Evolutionary conservation across 2,888 invertebrate species (phyloP), one percentile per base, ranked within the genome.

Genomic region (Catocala nupta): DNA sequence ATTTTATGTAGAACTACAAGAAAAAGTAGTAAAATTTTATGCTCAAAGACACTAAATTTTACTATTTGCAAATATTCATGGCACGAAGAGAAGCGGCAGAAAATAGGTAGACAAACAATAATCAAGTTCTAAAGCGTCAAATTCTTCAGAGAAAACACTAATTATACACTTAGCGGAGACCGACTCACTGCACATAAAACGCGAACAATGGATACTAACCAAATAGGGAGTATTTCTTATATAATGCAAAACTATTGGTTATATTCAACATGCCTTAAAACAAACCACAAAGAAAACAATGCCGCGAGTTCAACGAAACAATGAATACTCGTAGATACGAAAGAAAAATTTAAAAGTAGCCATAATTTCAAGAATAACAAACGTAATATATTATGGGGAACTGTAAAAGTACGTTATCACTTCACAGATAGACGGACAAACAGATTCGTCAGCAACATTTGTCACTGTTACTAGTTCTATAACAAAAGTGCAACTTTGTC

Each of bases 401-500:
- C 76, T 73, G 71, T 73, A 75, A 77, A 81, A 83, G 75, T 83
- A 73, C 82, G 82, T 85, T 87, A 88, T 88, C 86, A 82, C 73
- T 78, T 61, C 68, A 77, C 75, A 77, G 82, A 85, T 78, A 81
- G 78, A 85, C 72, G 76, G 73, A 83, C 80, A 82, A 83, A 81
- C 81, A 81, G 77, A 86, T 83, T 82, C 81, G 77, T 79, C 78
- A 76, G 80, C 78, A 79, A 86, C 87, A 89, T 91, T 90, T 87
- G 86, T 87, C 86, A 88, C 83, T 75, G 81, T 71, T 75, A 81
- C 78, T 81, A 75, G 80, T 74, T 68, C 57, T 63, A 71, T 82
- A 77, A 75, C 80, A 78, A 86, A 83, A 86, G 81, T 83, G 89
- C 88, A 91, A 92, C 90, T 91, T 91, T 87, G 91, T 90, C 82